These are phyloP conservation scores for Ataeniobius toweri DNA, from an alignment of 2,797 vertebrate genomes.

Conservation along the genomic window DNA sequence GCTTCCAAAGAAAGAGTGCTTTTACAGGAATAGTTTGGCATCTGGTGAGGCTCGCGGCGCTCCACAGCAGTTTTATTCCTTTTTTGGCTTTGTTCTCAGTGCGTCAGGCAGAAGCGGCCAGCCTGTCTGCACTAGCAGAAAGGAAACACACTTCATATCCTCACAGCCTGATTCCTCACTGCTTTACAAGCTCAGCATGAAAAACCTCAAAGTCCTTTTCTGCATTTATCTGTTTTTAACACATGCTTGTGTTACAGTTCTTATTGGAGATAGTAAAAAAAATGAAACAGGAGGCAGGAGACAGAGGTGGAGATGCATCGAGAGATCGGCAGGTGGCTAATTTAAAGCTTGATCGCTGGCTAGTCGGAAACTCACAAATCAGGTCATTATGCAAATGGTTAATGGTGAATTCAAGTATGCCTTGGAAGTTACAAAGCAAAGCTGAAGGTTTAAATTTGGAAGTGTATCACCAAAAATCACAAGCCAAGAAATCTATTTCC, in stretches of 20 bases:
- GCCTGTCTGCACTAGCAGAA: conserved; percentile 64
- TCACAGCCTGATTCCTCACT: conserved; percentile 47
- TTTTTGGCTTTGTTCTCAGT: conserved; percentile 80
- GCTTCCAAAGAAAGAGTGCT: conserved; percentile 65
- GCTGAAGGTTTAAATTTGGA: neutral
- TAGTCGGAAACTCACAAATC: too few species aligned
- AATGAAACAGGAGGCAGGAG: neutral
- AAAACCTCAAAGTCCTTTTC: conserved; percentile 35
- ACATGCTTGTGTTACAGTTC: conserved; percentile 49
- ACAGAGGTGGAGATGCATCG: neutral
- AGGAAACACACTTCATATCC: conserved; percentile 73
- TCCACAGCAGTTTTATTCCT: conserved; percentile 75
- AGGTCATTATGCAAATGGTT: too few species aligned
- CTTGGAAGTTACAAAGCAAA: neutral
- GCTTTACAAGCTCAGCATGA: conserved; percentile 49
- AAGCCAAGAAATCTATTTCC: neutral
- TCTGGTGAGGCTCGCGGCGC: conserved; percentile 53
- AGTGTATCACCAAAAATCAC: neutral
- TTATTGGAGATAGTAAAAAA: conserved; percentile 51
- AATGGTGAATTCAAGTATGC: neutral
- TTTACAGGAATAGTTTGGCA: conserved; percentile 85
- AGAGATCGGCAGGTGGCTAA: too few species aligned
- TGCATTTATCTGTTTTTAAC: conserved; percentile 39
- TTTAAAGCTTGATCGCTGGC: too few species aligned
- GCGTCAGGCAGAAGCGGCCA: conserved; percentile 58